These are phyloP conservation scores for Drosophila conformis DNA, from an alignment of 2,888 invertebrate genomes.

Conservation along the genomic window DNA sequence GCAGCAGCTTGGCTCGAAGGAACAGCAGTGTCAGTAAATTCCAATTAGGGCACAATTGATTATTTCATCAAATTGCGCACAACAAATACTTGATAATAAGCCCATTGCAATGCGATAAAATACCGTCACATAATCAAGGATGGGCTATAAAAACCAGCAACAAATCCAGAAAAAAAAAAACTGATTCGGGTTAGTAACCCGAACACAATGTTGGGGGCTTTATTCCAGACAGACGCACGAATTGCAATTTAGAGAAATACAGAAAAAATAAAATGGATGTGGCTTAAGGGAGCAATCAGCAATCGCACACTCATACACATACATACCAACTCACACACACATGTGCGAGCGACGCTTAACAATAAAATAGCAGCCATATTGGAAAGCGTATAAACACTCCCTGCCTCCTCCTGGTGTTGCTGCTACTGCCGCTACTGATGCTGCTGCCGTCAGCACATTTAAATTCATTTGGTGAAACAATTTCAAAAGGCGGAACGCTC, in stretches of 20 bases:
- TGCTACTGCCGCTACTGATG: conserved; percentile 25
- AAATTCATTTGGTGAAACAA: conserved; percentile 77
- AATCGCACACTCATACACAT: conserved; percentile 6
- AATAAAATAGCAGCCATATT: conserved; percentile 58
- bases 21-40: conserved; percentile 24
- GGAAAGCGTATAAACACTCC: conserved; percentile 50
- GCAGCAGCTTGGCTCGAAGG: conserved; percentile 3
- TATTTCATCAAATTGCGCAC: conserved; percentile 30
- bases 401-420: neutral
- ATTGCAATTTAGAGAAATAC: conserved; percentile 71
- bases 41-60: conserved; percentile 53
- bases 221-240: conserved; percentile 30
- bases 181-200: neutral
- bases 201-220: conserved; percentile 3
- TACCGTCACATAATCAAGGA: conserved; percentile 59
- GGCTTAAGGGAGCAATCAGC: conserved; percentile 78
- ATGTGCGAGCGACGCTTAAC: conserved; percentile 41
- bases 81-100: conserved; percentile 56
- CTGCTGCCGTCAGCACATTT: conserved; percentile 73
- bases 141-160: conserved; percentile 50
- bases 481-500: conserved; percentile 54
- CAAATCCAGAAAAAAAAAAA: conserved; percentile 31
- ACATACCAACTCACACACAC: conserved; percentile 20
- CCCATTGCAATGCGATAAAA: conserved; percentile 66
- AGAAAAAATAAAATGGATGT: conserved; percentile 63